These are phyloP conservation scores for Rotaria socialis DNA, from an alignment of 2,888 invertebrate species.

Conservation along the genomic window DNA sequence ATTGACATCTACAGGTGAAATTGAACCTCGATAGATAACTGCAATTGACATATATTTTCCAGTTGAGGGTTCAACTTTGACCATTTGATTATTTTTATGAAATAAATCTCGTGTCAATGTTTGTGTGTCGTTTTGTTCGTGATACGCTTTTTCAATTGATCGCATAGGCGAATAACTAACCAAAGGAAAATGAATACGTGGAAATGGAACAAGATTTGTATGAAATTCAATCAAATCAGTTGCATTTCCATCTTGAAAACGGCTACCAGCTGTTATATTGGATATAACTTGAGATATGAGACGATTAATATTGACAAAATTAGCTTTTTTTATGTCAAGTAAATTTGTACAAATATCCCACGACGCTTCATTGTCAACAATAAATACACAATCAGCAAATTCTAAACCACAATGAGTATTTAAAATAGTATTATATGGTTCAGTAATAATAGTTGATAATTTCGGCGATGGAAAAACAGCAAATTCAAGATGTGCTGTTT, in stretches of 20 bases:
- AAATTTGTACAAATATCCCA: slow-evolving; percentile 42
- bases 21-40: slow-evolving; percentile 48
- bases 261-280: slow-evolving; percentile 37
- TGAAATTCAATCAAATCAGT: slow-evolving; percentile 46
- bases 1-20: slow-evolving; percentile 41
- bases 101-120: slow-evolving; percentile 47
- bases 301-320: slow-evolving; percentile 46
- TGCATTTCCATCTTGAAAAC: slow-evolving; percentile 39
- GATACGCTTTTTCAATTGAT: slow-evolving; percentile 26
- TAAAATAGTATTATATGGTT: slow-evolving; percentile 47
- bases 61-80: slow-evolving; percentile 47
- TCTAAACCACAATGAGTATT: slow-evolving; percentile 45
- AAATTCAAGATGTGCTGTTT: slow-evolving; percentile 43
- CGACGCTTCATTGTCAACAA: slow-evolving; percentile 47
- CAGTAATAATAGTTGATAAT: slow-evolving; percentile 45
- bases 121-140: slow-evolving; percentile 40
- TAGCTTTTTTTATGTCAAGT: slow-evolving; percentile 43
- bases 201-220: slow-evolving; percentile 48
- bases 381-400: slow-evolving; percentile 43
- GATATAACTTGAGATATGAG: slow-evolving; percentile 45
- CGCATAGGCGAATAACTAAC: slow-evolving; percentile 45
- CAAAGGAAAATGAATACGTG: slow-evolving; percentile 47
- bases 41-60: slow-evolving; percentile 49
- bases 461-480: slow-evolving; percentile 35
- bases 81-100: slow-evolving; percentile 47